Evolutionary conservation across 2,113 vertebrate genomes (phyloP).

Genomic region (Australoheros scitulus): DNA sequence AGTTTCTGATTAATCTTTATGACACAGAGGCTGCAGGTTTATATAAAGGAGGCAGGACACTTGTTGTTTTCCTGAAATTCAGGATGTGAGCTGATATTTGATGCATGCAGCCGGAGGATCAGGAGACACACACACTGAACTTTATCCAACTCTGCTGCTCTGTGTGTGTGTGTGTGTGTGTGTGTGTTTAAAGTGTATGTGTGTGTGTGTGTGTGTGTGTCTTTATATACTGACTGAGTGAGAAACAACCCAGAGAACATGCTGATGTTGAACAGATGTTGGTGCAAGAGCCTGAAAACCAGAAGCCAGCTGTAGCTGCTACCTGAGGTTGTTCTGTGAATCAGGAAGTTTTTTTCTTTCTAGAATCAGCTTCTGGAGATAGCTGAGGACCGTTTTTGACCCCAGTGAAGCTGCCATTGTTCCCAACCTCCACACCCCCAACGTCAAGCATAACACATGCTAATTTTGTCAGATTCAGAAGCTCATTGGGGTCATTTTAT

Average conservation of each 20-base stretch:
- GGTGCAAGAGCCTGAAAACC: neutral
- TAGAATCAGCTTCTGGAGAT: neutral
- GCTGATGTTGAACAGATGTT: conserved; percentile 60
- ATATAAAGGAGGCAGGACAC: neutral
- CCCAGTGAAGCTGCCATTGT: neutral
- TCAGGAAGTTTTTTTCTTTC: neutral
- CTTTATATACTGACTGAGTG: conserved; percentile 8
- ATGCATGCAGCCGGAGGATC: neutral
- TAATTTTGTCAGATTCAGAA: neutral
- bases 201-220: conserved; percentile 16
- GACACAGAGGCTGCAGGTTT: neutral
- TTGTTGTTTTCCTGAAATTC: neutral
- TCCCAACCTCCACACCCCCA: neutral
- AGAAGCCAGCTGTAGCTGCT: neutral
- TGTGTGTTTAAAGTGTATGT: conserved; percentile 1
- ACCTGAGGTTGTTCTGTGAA: conserved; percentile 9
- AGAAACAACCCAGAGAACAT: conserved; percentile 10
- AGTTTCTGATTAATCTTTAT: neutral
- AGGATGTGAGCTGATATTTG: conserved; percentile 3
- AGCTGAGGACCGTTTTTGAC: neutral
- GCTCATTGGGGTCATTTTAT: neutral
- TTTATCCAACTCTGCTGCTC: neutral
- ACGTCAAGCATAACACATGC: neutral
- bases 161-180: conserved; percentile 8
- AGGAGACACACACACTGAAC: conserved; percentile 2